Percentiles rank a stretch among this genome's conserved stretches.
phyloP scores from a whole-genome alignment of 2,888 invertebrate species.

The Uropetala carovei region DNA sequence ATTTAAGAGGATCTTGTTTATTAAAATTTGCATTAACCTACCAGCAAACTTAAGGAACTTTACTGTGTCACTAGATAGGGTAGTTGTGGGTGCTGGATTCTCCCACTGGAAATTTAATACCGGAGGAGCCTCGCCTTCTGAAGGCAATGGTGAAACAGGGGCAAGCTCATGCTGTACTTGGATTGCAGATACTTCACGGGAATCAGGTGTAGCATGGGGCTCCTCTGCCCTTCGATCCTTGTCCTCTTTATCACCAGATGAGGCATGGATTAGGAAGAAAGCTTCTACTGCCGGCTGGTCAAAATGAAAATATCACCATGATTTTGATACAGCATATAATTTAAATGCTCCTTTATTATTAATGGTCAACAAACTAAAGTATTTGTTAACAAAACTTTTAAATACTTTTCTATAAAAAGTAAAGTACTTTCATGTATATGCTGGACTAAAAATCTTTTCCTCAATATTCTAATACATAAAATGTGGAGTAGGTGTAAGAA shows the following conservation, averaged over 20 bases:
- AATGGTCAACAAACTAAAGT: not conserved
- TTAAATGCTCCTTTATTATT: not conserved
- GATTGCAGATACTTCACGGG: slow-evolving; percentile 66
- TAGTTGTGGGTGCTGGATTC: slow-evolving; percentile 68
- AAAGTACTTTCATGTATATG: too few relatives aligned
- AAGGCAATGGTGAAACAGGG: slow-evolving; percentile 68
- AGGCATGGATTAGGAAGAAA: slow-evolving; percentile 92
- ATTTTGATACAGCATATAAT: not conserved
- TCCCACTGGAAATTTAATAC: slow-evolving; percentile 67
- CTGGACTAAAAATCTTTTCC: too few relatives aligned
- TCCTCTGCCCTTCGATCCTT: slow-evolving; percentile 44
- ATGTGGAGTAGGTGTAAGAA: not conserved
- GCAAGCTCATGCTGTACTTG: slow-evolving; percentile 70
- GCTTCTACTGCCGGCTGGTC: slow-evolving; percentile 89
- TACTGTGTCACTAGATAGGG: slow-evolving; percentile 81
- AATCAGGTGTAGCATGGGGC: slow-evolving; percentile 66
- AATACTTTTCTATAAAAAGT: not conserved
- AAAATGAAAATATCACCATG: slow-evolving; percentile 65
- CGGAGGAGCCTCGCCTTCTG: slow-evolving; percentile 66
- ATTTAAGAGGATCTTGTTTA: not conserved
- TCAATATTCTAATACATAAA: not conserved
- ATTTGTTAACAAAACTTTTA: too few relatives aligned
- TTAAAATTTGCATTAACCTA: slow-evolving; percentile 70
- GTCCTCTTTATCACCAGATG: slow-evolving; percentile 71
- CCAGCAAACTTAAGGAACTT: slow-evolving; percentile 89